Evolutionary conservation across 2,113 vertebrate genomes (phyloP).

Genomic region (Melanerpes formicivorus): DNA sequence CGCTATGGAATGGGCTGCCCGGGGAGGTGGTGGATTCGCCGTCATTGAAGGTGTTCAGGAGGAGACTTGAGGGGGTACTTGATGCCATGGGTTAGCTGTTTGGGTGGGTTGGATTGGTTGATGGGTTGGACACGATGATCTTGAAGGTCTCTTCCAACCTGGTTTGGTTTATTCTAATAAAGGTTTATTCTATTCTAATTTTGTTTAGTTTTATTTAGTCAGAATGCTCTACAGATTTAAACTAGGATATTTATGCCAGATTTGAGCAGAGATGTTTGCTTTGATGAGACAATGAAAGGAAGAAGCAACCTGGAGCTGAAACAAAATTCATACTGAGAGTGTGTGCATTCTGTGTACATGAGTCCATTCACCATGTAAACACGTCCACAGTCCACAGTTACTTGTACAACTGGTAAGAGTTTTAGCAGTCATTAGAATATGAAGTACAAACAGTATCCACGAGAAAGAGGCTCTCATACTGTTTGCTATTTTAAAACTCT

Average conservation of each 20-base stretch:
- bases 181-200: too few relatives aligned
- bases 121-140: too few relatives aligned
- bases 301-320: not conserved
- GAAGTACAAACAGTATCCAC: not conserved
- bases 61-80: too few relatives aligned
- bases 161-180: too few relatives aligned
- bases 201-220: not conserved
- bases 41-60: too few relatives aligned
- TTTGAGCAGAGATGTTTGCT: not conserved
- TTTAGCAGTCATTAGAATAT: not conserved
- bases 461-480: not conserved
- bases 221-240: not conserved
- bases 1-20: too few relatives aligned
- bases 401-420: not conserved
- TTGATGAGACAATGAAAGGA: not conserved
- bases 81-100: too few relatives aligned
- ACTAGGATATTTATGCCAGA: not conserved
- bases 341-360: accelerated
- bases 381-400: not conserved
- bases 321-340: not conserved
- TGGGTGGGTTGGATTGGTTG: too few relatives aligned
- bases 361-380: not conserved
- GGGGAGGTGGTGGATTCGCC: too few relatives aligned
- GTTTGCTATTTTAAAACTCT: not conserved
- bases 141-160: too few relatives aligned